phyloP scores from a whole-genome alignment of 2,888 invertebrate species.

The Pollenia angustigena region DNA sequence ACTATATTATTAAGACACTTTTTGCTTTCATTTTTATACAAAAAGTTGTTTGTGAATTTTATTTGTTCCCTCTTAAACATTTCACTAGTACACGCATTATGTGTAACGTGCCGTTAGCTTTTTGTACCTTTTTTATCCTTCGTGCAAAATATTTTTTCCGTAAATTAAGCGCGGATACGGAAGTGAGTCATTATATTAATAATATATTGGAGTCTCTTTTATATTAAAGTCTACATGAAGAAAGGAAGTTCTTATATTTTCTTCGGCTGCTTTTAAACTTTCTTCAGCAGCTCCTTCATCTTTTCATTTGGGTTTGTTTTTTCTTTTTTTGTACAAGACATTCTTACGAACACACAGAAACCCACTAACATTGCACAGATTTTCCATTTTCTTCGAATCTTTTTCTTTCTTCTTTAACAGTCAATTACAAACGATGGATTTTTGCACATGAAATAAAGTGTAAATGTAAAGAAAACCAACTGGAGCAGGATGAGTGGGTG shows the following conservation, averaged over 20 bases:
- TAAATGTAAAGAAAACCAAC: slow-evolving; percentile 39
- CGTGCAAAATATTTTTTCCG: slow-evolving; percentile 41
- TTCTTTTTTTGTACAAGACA: slow-evolving; percentile 17
- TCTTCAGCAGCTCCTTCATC: slow-evolving; percentile 9
- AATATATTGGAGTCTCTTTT: slow-evolving; percentile 69
- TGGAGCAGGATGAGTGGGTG: background rate
- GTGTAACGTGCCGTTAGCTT: slow-evolving; percentile 61
- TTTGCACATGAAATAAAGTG: slow-evolving; percentile 54
- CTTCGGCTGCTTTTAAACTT: slow-evolving; percentile 9
- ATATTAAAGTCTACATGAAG: slow-evolving; percentile 2
- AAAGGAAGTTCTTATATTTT: slow-evolving; percentile 65
- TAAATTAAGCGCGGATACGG: slow-evolving; percentile 73
- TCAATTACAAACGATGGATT: slow-evolving; percentile 68
- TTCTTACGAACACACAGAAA: slow-evolving; percentile 24
- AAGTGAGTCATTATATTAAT: slow-evolving; percentile 73
- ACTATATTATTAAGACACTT: slow-evolving; percentile 46
- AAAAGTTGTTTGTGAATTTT: background rate
- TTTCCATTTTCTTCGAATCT: slow-evolving; percentile 4
- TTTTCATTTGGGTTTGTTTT: slow-evolving; percentile 8
- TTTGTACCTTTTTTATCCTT: background rate
- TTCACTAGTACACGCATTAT: slow-evolving; percentile 53
- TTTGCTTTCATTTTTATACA: background rate
- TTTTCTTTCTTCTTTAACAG: slow-evolving; percentile 39
- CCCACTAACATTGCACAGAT: slow-evolving; percentile 10
- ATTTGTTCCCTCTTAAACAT: slow-evolving; percentile 17